Conservation (phyloP, 2,797 vertebrate species). For the Botia almorhae region DNA sequence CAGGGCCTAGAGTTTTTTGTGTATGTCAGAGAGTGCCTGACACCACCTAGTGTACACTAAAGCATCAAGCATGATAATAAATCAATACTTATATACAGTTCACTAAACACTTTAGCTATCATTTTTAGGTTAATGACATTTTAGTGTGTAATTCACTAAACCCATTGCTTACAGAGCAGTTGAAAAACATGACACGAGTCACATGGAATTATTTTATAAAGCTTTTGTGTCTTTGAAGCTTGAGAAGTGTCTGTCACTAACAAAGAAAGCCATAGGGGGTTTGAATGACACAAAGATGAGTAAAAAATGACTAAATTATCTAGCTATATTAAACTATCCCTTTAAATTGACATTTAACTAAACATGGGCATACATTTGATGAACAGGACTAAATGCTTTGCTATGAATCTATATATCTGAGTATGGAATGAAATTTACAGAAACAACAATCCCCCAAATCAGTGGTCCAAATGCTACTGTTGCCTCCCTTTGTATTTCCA, state of each 20-base stretch:
- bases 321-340: no score
- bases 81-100: not conserved
- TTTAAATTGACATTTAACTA: not conserved
- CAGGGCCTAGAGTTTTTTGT: not conserved
- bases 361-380: not conserved
- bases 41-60: slow-evolving; percentile 51
- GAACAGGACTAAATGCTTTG: not conserved
- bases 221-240: no score
- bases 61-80: not conserved
- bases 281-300: no score
- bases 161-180: no score
- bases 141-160: no score
- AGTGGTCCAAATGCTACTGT: not conserved
- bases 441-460: not conserved
- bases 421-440: not conserved
- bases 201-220: no score
- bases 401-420: no score
- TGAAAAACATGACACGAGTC: no score
- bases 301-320: no score
- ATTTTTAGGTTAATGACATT: not conserved
- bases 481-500: not conserved
- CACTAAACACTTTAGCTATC: not conserved
- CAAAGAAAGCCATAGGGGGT: no score
- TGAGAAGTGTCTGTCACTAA: no score
- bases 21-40: slow-evolving; percentile 19